phyloP scores from a whole-genome alignment of 2,888 invertebrate genomes.

The Candidula unifasciata region DNA sequence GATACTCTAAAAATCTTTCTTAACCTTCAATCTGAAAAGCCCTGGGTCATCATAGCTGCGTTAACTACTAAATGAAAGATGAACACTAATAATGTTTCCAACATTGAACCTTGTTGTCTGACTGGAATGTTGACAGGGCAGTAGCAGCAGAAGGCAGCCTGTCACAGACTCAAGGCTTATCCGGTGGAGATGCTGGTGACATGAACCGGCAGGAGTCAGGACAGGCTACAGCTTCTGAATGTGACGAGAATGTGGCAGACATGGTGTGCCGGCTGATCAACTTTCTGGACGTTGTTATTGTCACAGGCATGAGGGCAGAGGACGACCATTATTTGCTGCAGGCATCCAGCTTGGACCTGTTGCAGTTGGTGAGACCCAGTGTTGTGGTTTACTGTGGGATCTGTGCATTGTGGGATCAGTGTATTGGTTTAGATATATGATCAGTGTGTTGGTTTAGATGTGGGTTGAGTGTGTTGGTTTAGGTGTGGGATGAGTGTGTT shows the following conservation, averaged over 20 bases:
- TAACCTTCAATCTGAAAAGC: too few relatives aligned
- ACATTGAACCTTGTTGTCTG: too few relatives aligned
- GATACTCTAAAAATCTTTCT: too few relatives aligned
- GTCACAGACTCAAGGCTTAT: neutral
- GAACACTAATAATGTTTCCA: too few relatives aligned
- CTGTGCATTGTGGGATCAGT: neutral
- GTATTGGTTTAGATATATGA: too few relatives aligned
- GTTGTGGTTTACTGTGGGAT: neutral
- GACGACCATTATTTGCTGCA: conserved; percentile 58
- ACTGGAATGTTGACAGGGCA: neutral
- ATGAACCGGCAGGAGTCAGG: neutral
- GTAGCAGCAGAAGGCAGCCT: neutral
- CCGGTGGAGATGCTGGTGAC: too few relatives aligned
- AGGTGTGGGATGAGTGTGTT: too few relatives aligned
- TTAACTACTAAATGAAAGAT: too few relatives aligned
- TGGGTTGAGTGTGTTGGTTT: neutral
- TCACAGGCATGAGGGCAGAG: conserved; percentile 58
- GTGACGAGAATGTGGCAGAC: neutral
- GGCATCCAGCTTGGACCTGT: conserved; percentile 35
- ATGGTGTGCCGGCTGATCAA: conserved; percentile 54
- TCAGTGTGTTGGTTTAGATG: neutral
- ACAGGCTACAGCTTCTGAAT: neutral
- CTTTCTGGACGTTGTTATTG: conserved; percentile 55
- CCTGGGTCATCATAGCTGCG: too few relatives aligned
- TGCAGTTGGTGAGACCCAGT: conserved; percentile 21